Evolutionary conservation across 2,888 invertebrate species (phyloP), one percentile per base, ranked within the genome.

Genomic region (Eledone cirrhosa): DNA sequence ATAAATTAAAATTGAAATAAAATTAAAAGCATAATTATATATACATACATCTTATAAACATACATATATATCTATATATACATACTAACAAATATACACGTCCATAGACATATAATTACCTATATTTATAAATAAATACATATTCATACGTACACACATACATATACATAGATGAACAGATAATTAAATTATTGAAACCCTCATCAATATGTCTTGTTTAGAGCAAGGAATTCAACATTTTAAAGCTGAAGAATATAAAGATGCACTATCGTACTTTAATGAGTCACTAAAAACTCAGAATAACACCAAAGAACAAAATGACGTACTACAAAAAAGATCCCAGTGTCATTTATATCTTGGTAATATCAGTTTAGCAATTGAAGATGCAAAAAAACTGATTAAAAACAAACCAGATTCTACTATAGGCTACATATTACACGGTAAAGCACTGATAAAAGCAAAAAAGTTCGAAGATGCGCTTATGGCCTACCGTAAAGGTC

Each of bases 381-480:
- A 80, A 22, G 85, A 85, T 75, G 85, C 83, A 14, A 79, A 80
- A 63, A 53, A 59, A 29, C 72, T 80, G 27, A 77, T 83, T 8
- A 33, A 82, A 75, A 63, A 74, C 13, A 48, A 79, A 19, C 81
- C 83, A 5, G 53, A 79, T 33, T 79, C 77, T 19, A 81, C 82
- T n/a, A 77, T 79, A 19, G 85, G 82, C 8, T 82, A 83, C 77
- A 78, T 81, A 7, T 59, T 82, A 7, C 78, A 81, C 72, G 85
- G 84, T 27, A 82, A 80, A 27, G 80, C 81, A 14, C 69, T 84
- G 29, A 79, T 82, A 59, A 83, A 82, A 72, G 53, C 83, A 47
- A 79, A 79, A 3, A 69, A 79, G 29, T 85, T 80, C 47, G 84
- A 85, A 53, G 84, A 85, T 16, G 84, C 84, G 2, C 77, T 84